Evolutionary conservation across 1,140 invertebrate species (phyloP).

Genomic region (Tetragnatha versicolor): DNA sequence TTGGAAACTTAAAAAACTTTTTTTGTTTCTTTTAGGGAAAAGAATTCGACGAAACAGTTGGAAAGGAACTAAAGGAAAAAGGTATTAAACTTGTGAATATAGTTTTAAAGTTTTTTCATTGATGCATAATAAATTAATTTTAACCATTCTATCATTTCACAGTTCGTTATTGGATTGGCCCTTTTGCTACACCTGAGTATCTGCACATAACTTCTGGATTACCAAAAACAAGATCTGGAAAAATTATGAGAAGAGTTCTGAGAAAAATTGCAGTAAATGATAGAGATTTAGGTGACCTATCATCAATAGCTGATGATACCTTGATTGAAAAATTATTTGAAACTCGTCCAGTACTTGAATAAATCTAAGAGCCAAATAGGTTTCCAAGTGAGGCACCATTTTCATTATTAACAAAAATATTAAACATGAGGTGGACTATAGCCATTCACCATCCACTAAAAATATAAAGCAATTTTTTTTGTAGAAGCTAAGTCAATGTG

Average conservation of each 20-base stretch:
- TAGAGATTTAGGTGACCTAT: conserved; percentile 87
- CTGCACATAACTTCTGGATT: conserved; percentile 90
- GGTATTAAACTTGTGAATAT: conserved; percentile 63
- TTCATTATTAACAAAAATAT: too few species aligned
- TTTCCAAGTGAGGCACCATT: too few species aligned
- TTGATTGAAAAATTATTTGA: conserved; percentile 81
- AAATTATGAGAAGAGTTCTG: conserved; percentile 95
- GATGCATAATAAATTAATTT: not conserved
- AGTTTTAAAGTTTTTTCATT: not conserved
- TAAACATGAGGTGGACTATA: too few species aligned
- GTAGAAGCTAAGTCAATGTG: too few species aligned
- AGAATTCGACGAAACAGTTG: conserved; percentile 63
- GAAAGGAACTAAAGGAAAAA: conserved; percentile 78
- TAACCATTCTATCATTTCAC: conserved; percentile 55
- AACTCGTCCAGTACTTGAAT: conserved; percentile 14
- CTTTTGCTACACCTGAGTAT: conserved; percentile 94
- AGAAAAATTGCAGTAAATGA: conserved; percentile 91
- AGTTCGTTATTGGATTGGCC: conserved; percentile 91
- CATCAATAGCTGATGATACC: conserved; percentile 87
- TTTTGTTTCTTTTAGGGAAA: conserved; percentile 45
- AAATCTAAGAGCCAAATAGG: not conserved
- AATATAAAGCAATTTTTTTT: too few species aligned
- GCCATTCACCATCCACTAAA: too few species aligned
- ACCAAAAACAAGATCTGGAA: conserved; percentile 97
- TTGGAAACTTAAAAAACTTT: not conserved